Evolutionary conservation across 2,888 invertebrate species (phyloP).

Genomic region (Pemphredon lugubris): DNA sequence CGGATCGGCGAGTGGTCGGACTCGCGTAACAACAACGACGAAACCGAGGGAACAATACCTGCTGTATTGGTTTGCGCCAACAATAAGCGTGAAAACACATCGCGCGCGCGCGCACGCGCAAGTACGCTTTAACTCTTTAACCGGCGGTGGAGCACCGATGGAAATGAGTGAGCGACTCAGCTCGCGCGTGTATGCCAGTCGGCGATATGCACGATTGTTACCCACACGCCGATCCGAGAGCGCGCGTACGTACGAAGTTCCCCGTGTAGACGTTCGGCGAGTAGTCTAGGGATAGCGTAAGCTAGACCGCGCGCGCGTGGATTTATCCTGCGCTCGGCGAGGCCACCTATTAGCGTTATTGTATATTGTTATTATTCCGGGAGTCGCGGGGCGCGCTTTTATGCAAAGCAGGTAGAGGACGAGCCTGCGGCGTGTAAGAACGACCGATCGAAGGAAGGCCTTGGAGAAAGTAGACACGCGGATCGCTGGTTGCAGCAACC

Average conservation of each 20-base stretch:
- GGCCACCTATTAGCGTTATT: constrained; percentile 72
- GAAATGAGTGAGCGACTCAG: constrained; percentile 41
- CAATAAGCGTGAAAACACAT: background rate
- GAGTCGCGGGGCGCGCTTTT: constrained; percentile 63
- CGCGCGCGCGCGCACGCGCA: constrained; percentile 10
- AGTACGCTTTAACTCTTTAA: constrained; percentile 30
- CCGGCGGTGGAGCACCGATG: constrained; percentile 29
- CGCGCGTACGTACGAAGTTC: background rate
- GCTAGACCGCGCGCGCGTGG: constrained; percentile 29
- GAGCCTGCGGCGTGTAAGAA: constrained; percentile 41
- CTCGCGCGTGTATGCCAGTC: constrained; percentile 30
- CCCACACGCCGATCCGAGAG: background rate
- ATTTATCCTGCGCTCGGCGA: constrained; percentile 57
- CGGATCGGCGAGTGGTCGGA: no score
- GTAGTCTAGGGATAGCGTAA: constrained; percentile 63
- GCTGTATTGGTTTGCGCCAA: constrained; percentile 19
- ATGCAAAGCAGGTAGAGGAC: constrained; percentile 65
- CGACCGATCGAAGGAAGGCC: constrained; percentile 59
- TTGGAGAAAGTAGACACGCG: constrained; percentile 67
- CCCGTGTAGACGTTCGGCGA: constrained; percentile 10
- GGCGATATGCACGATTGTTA: background rate
- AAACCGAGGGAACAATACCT: no score
- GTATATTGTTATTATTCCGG: constrained; percentile 72
- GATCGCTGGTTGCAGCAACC: constrained; percentile 12
- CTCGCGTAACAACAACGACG: no score